Conservation (phyloP, 1,140 invertebrate genomes). For the Ceratosolen fusciceps region DNA sequence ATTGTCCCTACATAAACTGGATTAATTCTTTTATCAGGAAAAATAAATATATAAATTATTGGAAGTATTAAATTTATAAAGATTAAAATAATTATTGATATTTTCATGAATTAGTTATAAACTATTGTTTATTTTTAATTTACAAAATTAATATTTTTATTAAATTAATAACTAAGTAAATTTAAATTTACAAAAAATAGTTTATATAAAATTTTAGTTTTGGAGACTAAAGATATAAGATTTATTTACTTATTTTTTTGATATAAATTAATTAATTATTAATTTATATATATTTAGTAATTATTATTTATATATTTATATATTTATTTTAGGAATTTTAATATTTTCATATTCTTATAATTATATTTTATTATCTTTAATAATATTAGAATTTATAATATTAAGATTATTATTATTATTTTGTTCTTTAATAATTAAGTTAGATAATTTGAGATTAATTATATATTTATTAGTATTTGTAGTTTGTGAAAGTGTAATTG, state of each 20-base stretch:
- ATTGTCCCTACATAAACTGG: neutral
- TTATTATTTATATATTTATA: constrained; percentile 65
- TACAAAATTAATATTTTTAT: neutral
- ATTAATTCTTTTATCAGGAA: neutral
- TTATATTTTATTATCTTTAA: constrained; percentile 71
- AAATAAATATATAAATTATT: constrained; percentile 65
- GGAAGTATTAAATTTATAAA: constrained; percentile 72
- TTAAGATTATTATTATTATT: constrained; percentile 67
- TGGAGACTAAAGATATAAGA: too few species aligned
- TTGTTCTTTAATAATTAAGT: neutral
- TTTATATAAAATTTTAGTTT: too few species aligned
- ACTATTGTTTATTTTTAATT: neutral
- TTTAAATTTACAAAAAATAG: too few species aligned
- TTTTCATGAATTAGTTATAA: neutral
- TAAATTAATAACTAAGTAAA: neutral
- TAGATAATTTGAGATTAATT: neutral
- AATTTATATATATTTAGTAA: too few species aligned
- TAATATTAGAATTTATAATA: constrained; percentile 74
- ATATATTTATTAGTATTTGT: neutral
- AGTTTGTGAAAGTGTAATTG: constrained; percentile 74
- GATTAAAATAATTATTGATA: constrained; percentile 65
- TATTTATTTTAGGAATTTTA: constrained; percentile 56
- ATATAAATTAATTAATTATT: too few species aligned
- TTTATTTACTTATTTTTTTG: too few species aligned
- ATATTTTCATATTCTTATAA: constrained; percentile 61